Base-by-base conservation (phyloP, 1,140 invertebrate genomes). In the Zelostemma sp. region DNA sequence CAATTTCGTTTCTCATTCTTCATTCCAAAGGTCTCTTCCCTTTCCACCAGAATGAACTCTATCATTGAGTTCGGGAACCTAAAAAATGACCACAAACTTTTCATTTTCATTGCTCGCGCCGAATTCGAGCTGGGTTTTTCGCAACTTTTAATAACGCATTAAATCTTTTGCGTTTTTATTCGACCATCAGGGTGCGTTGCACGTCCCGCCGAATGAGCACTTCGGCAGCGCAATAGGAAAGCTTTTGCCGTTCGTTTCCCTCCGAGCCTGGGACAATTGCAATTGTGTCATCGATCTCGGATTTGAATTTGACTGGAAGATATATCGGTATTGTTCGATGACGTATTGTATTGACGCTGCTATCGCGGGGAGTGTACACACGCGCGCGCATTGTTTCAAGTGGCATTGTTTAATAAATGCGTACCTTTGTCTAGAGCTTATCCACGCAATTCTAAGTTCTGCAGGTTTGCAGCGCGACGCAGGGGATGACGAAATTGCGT, bases 381-480 rank as follows among this genome's bases (percentile, higher is more conserved):
- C 59, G 67, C 38, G 49, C 35, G 49, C 54, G 67, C 65, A 78
- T 79, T 79, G 78, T 80, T 80, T 78, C 72, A 69, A 79, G 67
- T 78, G 66, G 75, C 68, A 77, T 78, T 78, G 76, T 80, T 75
- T 75, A 77, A 73, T 80, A 82, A 80, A 82, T 58, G 73, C 72
- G 49, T 46, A 40, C 55, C 47, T 79, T 81, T 80, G 77, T 67
- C 61, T 48, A 19, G 16, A 61, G 70, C 69, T 79, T 78, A 78
- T 78, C n/a, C n/a, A n/a, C n/a, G n/a, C n/a, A n/a, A n/a, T n/a
- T n/a, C n/a, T n/a, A n/a, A n/a, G n/a, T n/a, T n/a, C n/a, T n/a
- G n/a, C n/a, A n/a, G n/a, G n/a, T n/a, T n/a, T n/a, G n/a, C n/a
- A n/a, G n/a, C 72, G 62, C 31, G 8, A 53, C 28, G 33, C 31